Base-by-base conservation (phyloP, 2,888 invertebrate species). In the Xestia rhomboidea region DNA sequence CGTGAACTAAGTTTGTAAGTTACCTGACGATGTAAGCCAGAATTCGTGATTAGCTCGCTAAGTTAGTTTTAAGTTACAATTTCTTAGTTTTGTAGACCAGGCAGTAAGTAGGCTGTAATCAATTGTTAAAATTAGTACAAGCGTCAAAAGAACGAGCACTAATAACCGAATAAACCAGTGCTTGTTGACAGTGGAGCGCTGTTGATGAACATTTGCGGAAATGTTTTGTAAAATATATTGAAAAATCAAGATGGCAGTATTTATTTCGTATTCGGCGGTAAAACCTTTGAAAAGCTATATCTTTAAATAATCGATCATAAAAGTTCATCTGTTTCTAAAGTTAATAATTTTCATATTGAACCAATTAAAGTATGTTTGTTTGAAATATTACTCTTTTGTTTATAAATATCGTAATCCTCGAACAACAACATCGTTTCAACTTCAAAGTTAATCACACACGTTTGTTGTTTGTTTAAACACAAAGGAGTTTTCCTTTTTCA, bases 1-100 rank as follows among this genome's bases (percentile, higher is more conserved):
- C 15, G 18, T 44, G n/a, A 76, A 51, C 30, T 18, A 68, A 79
- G n/a, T 79, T 77, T 57, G 7, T 13, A 44, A 44, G 24, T 62
- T 38, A 73, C 49, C 70, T 49, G 21, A 46, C 18, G 11, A 21
- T 5, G 11, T 21, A 30, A 34, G 62, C 24, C 13, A 21, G 51
- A n/a, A 54, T 54, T n/a, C n/a, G n/a, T 13, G 38, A 54, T 38
- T 57, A 69, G 38, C 34, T 21, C 0, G 21, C 21, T 38, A 54
- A 69, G 18, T 63, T 38, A 38, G 21, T 41, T 38, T 41, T 11
- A 41, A 54, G n/a, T 57, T 38, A 57, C 8, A 13, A 46, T 41
- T n/a, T 10, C 1, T 60, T 60, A 38, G 21, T 21, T 60, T 38
- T 21, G 1, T 21, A 38, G 13, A 21, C 27, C 21, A 21, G 21